Conservation (phyloP, 2,113 vertebrate genomes). For the Chitala chitala region DNA sequence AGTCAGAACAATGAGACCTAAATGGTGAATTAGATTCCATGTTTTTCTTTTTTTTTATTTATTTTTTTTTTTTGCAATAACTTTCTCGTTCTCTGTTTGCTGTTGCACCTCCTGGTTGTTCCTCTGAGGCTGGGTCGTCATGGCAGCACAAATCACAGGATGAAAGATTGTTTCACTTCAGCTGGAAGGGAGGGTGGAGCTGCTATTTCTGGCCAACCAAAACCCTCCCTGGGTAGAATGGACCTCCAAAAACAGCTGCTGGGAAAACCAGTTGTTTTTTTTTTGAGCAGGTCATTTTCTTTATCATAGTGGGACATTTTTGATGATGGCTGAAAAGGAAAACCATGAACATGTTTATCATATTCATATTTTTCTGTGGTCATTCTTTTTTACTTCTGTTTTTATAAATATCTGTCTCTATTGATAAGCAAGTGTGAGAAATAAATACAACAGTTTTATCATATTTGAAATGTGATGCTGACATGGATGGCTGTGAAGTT, state of each 20-base stretch:
- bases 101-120: conserved; percentile 57
- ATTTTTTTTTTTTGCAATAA: conserved; percentile 59
- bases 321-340: conserved; percentile 55
- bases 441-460: neutral
- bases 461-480: neutral
- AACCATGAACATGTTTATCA: neutral
- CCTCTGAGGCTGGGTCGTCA: conserved; percentile 39
- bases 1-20: conserved; percentile 59
- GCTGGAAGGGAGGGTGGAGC: conserved; percentile 58
- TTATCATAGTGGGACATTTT: conserved; percentile 58
- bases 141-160: conserved; percentile 50
- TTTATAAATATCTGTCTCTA: neutral
- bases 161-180: conserved; percentile 56
- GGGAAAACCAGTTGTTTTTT: conserved; percentile 47
- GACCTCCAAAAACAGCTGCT: conserved; percentile 64
- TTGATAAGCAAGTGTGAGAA: neutral
- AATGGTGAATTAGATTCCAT: conserved; percentile 49
- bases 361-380: neutral
- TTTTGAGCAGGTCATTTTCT: conserved; percentile 43
- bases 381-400: neutral
- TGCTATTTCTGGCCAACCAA: conserved; percentile 60
- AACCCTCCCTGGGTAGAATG: conserved; percentile 58
- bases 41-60: too few relatives aligned
- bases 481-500: neutral
- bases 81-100: conserved; percentile 58